phyloP scores from a whole-genome alignment of 2,113 vertebrate species.

The Cyprinus carpio region DNA sequence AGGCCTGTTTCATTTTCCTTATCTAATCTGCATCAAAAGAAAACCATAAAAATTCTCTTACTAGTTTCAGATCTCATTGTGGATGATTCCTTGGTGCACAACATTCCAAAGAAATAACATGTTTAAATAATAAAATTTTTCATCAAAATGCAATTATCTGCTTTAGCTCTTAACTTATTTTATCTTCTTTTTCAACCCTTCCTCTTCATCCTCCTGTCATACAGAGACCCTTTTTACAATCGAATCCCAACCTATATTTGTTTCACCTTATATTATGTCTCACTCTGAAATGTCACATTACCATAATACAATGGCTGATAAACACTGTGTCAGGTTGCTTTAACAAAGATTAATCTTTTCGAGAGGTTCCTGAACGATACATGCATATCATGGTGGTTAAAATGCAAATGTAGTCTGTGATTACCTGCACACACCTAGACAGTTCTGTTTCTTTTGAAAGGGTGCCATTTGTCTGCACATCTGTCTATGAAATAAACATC shows the following conservation, averaged over 20 bases:
- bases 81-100: neutral
- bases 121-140: neutral
- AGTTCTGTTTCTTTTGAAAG: conserved; percentile 8
- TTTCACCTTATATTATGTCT: neutral
- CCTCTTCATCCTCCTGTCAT: neutral
- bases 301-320: neutral
- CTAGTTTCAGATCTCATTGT: neutral
- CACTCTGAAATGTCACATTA: neutral
- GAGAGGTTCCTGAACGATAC: neutral
- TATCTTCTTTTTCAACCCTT: neutral
- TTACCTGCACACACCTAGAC: conserved; percentile 1
- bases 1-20: conserved; percentile 1
- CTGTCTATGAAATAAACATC: conserved; percentile 6
- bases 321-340: neutral
- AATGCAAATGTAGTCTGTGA: neutral
- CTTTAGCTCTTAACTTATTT: neutral
- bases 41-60: too few species aligned
- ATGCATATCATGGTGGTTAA: neutral
- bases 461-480: neutral
- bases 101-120: neutral
- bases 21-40: conserved; percentile 5
- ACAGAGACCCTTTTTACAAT: neutral
- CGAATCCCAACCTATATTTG: neutral
- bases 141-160: neutral
- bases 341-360: neutral